phyloP scores from a whole-genome alignment of 2,888 invertebrate species.

The Crematogaster levior region DNA sequence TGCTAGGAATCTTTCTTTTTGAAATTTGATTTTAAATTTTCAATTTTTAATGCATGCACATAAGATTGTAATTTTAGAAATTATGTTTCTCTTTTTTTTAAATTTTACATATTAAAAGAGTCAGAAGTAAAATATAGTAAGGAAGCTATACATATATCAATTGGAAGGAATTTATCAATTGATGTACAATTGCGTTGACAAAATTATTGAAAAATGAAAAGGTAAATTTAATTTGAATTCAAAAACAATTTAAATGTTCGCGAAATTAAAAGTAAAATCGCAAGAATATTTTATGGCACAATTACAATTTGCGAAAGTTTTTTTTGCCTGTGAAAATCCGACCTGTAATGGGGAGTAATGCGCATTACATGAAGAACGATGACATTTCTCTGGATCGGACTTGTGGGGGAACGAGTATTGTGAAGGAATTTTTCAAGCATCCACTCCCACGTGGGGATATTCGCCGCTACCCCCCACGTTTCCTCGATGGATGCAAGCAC shows the following conservation, averaged over 20 bases:
- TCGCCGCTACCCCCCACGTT: slow-evolving; percentile 60
- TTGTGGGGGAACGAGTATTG: slow-evolving; percentile 72
- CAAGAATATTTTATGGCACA: not conserved
- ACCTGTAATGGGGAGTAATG: slow-evolving; percentile 57
- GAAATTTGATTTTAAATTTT: not conserved
- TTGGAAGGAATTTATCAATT: not conserved
- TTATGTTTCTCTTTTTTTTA: not conserved
- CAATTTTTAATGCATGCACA: not conserved
- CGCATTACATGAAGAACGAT: slow-evolving; percentile 71
- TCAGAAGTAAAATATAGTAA: not conserved
- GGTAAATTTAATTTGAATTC: not conserved
- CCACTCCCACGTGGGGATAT: slow-evolving; percentile 73
- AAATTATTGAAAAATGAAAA: not conserved
- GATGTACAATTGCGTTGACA: not conserved
- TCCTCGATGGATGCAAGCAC: slow-evolving; percentile 62
- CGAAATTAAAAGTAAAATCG: too few relatives aligned
- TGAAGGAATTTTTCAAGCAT: slow-evolving; percentile 69
- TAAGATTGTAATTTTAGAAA: not conserved
- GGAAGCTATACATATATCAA: too few relatives aligned
- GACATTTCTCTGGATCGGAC: slow-evolving; percentile 64
- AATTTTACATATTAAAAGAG: not conserved
- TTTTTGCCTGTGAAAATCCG: not conserved
- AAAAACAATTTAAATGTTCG: not conserved
- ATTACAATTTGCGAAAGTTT: not conserved
- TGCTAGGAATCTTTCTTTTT: not conserved